Percentiles rank a stretch among this genome's conserved stretches.
Conservation (phyloP, 2,113 vertebrate genomes). For the Hassar affinis region DNA sequence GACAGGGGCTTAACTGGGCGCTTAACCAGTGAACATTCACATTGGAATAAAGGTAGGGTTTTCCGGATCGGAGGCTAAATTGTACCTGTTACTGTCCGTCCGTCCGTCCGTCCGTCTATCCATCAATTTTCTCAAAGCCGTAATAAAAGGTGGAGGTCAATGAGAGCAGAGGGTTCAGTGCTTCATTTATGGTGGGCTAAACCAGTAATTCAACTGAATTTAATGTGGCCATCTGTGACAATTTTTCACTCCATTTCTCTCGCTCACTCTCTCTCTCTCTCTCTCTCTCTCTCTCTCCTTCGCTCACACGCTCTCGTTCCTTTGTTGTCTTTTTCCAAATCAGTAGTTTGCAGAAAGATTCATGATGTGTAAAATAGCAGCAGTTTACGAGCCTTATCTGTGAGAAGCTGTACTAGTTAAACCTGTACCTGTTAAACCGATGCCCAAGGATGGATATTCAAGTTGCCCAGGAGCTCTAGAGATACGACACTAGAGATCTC, state of each 20-base stretch:
- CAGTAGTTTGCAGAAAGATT: slow-evolving; percentile 42
- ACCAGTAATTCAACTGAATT: slow-evolving; percentile 54
- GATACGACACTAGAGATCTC: not conserved
- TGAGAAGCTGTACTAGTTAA: slow-evolving; percentile 14
- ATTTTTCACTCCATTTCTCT: slow-evolving; percentile 56
- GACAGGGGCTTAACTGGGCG: slow-evolving; percentile 34
- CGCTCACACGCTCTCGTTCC: slow-evolving; percentile 10
- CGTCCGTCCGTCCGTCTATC: not conserved
- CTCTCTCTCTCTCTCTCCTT: slow-evolving; percentile 27
- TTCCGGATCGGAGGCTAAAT: slow-evolving; percentile 30
- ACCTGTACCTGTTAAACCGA: not conserved
- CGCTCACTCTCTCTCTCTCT: slow-evolving; percentile 14
- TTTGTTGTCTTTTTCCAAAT: slow-evolving; percentile 41
- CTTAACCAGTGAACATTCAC: slow-evolving; percentile 49
- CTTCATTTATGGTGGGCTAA: slow-evolving; percentile 45
- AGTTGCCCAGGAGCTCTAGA: not conserved
- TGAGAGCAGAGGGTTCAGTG: slow-evolving; percentile 47
- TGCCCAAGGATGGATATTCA: not conserved
- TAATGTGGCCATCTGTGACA: slow-evolving; percentile 52
- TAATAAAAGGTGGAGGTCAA: slow-evolving; percentile 42
- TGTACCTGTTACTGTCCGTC: slow-evolving; percentile 23
- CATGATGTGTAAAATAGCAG: slow-evolving; percentile 40
- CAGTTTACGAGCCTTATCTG: slow-evolving; percentile 29
- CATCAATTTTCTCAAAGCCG: slow-evolving; percentile 31
- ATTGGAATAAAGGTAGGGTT: slow-evolving; percentile 18